Evolutionary conservation across 2,797 vertebrate genomes (phyloP).

Genomic region (Rallus crepitans): DNA sequence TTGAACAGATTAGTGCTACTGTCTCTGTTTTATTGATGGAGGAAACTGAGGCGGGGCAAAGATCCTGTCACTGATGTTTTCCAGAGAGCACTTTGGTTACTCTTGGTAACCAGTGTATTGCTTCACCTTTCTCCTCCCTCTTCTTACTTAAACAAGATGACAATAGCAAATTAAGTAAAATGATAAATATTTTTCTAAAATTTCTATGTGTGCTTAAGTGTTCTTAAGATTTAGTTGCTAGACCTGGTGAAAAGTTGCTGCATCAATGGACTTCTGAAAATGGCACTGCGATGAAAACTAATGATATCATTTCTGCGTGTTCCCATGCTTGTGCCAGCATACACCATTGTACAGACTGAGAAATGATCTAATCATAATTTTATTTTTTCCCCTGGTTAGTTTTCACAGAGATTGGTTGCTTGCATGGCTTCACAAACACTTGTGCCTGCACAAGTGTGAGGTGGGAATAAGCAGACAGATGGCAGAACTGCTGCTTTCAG

Average conservation of each 20-base stretch:
- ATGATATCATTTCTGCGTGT: neutral
- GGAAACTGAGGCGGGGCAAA: slow-evolving; percentile 30
- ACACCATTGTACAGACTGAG: neutral
- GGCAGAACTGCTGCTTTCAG: slow-evolving; percentile 73
- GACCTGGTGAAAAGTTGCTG: neutral
- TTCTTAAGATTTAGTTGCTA: neutral
- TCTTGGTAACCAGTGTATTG: neutral
- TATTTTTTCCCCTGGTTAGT: neutral
- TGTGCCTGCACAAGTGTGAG: slow-evolving; percentile 46
- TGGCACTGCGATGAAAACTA: neutral
- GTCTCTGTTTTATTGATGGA: neutral
- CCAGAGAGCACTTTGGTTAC: neutral
- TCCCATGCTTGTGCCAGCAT: neutral
- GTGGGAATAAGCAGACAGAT: slow-evolving; percentile 68
- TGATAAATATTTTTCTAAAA: neutral
- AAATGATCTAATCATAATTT: neutral
- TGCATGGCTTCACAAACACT: slow-evolving; percentile 42
- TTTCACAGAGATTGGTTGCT: neutral
- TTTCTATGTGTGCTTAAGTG: neutral
- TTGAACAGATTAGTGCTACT: neutral
- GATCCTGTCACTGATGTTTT: neutral
- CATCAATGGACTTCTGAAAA: neutral
- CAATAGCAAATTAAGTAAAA: neutral
- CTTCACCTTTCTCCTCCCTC: neutral
- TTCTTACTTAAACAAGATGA: neutral